Conservation (phyloP, 2,113 vertebrate species). For the Rynchops niger region DNA sequence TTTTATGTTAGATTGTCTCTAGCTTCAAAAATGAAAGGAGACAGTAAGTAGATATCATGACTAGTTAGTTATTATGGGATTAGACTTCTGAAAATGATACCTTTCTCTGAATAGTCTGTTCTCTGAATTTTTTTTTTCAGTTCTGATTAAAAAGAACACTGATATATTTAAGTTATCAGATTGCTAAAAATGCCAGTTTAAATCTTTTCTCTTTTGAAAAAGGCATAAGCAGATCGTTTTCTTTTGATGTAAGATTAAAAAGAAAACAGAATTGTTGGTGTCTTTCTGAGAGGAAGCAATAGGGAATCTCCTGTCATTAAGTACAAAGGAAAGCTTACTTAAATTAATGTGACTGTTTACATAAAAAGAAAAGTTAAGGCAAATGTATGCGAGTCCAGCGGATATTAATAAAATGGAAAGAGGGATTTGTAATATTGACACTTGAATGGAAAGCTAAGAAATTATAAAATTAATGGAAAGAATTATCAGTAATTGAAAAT, state of each 20-base stretch:
- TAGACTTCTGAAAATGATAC: not conserved
- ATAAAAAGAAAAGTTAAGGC: not conserved
- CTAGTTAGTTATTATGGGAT: not conserved
- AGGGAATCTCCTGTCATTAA: not conserved
- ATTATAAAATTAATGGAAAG: not conserved
- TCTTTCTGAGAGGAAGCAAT: not conserved
- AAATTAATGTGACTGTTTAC: not conserved
- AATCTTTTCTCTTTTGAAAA: not conserved
- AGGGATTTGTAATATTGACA: not conserved
- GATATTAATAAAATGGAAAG: not conserved
- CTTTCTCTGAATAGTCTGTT: not conserved
- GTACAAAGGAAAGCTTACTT: not conserved
- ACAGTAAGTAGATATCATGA: not conserved
- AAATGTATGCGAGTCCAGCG: not conserved
- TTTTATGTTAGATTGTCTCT: not conserved
- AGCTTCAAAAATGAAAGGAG: not conserved
- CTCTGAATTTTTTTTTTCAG: not conserved
- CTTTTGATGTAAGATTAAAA: not conserved
- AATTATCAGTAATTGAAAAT: not conserved
- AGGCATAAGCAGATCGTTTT: not conserved
- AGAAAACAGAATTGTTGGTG: not conserved
- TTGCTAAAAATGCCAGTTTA: not conserved
- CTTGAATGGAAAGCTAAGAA: not conserved
- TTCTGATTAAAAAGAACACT: not conserved
- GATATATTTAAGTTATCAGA: not conserved